Conservation (phyloP, 2,888 invertebrate species). For the Bibio marci region DNA sequence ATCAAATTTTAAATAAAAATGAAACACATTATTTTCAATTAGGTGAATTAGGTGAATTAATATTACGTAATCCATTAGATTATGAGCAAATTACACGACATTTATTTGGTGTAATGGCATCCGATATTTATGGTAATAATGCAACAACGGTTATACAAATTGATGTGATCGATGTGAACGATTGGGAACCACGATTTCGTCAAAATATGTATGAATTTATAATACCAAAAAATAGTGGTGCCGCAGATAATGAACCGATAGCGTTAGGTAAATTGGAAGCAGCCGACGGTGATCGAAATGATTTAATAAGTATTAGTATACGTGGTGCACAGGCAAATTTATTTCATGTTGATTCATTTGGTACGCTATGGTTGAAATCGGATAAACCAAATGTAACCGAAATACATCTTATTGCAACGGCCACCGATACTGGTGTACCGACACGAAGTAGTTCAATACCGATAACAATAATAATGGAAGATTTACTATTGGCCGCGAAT, state of each 20-base stretch:
- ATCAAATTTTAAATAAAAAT: constrained; percentile 56
- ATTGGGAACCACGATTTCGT: constrained; percentile 84
- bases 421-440: constrained; percentile 59
- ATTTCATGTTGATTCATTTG: constrained; percentile 24
- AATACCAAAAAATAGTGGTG: constrained; percentile 22
- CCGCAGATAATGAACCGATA: constrained; percentile 25
- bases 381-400: constrained; percentile 35
- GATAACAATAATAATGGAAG: constrained; percentile 43
- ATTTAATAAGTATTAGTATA: constrained; percentile 53
- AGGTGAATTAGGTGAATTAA: constrained; percentile 61
- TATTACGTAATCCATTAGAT: constrained; percentile 57
- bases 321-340: constrained; percentile 46
- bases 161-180: constrained; percentile 72
- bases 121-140: constrained; percentile 33
- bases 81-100: constrained; percentile 57
- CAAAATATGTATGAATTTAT: constrained; percentile 74
- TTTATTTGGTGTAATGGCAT: constrained; percentile 59
- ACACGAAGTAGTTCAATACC: constrained; percentile 56
- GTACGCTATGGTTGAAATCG: constrained; percentile 44
- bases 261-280: constrained; percentile 55
- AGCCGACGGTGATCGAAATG: constrained; percentile 72
- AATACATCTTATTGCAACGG: constrained; percentile 63
- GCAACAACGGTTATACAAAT: constrained; percentile 69
- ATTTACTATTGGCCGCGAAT: constrained; percentile 26
- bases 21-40: constrained; percentile 60